Evolutionary conservation across 1,140 invertebrate species (phyloP).

Genomic region (Acromyrmex echinatior): DNA sequence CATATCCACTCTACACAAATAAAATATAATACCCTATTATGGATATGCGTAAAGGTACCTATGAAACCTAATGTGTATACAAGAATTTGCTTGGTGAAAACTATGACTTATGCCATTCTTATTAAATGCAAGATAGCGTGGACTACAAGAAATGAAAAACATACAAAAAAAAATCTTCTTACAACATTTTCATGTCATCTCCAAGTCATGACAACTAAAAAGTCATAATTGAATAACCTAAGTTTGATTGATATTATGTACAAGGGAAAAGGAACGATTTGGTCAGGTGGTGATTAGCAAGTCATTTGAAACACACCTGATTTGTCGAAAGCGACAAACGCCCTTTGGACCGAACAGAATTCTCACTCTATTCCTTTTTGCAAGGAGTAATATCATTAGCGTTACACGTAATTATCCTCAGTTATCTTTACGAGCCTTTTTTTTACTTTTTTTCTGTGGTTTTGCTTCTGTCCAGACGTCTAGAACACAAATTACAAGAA

Average conservation of each 20-base stretch:
- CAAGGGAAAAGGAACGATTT: slow-evolving; percentile 76
- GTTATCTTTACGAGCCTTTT: slow-evolving; percentile 90
- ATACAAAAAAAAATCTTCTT: slow-evolving; percentile 48
- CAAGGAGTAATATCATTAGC: slow-evolving; percentile 71
- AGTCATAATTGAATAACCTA: slow-evolving; percentile 67
- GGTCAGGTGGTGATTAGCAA: slow-evolving; percentile 71
- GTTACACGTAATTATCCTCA: slow-evolving; percentile 80
- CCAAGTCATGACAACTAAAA: slow-evolving; percentile 61
- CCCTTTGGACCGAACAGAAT: slow-evolving; percentile 67
- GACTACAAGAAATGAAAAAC: slow-evolving; percentile 56
- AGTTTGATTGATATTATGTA: slow-evolving; percentile 71
- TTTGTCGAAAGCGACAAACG: slow-evolving; percentile 68
- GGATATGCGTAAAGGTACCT: slow-evolving; percentile 28
- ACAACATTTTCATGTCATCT: slow-evolving; percentile 35
- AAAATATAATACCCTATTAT: slow-evolving; percentile 2
- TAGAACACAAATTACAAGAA: slow-evolving; percentile 75
- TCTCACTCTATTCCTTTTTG: slow-evolving; percentile 68
- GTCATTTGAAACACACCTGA: slow-evolving; percentile 74
- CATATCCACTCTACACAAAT: slow-evolving; percentile 41
- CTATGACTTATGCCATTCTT: slow-evolving; percentile 68
- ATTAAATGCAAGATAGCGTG: slow-evolving; percentile 68
- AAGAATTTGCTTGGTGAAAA: slow-evolving; percentile 60
- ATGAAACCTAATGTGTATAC: slow-evolving; percentile 40
- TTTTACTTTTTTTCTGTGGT: slow-evolving; percentile 89
- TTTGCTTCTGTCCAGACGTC: slow-evolving; percentile 90